These are phyloP conservation scores for Myiopsitta monachus DNA, from an alignment of 2,113 vertebrate genomes.

Conservation along the genomic window DNA sequence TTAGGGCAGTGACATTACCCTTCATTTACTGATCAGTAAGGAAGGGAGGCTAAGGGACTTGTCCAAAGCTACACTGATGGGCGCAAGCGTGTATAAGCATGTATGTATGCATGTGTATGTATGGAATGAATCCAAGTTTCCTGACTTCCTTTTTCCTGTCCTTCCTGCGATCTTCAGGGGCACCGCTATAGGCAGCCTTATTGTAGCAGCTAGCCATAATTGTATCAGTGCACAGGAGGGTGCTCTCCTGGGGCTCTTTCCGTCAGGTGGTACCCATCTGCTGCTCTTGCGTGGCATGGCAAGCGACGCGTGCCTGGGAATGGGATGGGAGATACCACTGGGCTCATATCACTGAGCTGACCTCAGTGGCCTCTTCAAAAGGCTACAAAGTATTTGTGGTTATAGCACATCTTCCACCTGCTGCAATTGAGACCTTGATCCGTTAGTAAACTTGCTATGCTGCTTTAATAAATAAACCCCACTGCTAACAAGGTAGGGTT, in stretches of 20 bases:
- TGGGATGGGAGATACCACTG: background rate
- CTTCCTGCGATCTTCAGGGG: background rate
- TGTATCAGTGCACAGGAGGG: rapidly evolving
- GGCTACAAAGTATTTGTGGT: background rate
- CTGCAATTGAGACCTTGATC: background rate
- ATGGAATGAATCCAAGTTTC: background rate
- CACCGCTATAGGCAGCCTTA: background rate
- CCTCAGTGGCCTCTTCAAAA: background rate
- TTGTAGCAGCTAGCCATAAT: background rate
- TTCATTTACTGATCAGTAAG: background rate
- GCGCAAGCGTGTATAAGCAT: background rate
- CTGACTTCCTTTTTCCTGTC: background rate
- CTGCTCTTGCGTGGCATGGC: background rate
- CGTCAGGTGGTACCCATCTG: background rate
- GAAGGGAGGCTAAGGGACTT: background rate
- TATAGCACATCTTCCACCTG: background rate
- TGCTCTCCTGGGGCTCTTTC: background rate
- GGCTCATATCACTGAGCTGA: background rate
- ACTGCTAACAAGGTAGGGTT: background rate
- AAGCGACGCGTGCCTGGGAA: rapidly evolving
- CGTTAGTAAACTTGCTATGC: background rate
- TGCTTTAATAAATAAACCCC: background rate
- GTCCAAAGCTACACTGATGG: background rate
- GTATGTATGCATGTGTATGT: background rate
- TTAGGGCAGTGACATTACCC: background rate